Conservation (phyloP, 1,140 invertebrate species). For the Scaptomyza hsui region DNA sequence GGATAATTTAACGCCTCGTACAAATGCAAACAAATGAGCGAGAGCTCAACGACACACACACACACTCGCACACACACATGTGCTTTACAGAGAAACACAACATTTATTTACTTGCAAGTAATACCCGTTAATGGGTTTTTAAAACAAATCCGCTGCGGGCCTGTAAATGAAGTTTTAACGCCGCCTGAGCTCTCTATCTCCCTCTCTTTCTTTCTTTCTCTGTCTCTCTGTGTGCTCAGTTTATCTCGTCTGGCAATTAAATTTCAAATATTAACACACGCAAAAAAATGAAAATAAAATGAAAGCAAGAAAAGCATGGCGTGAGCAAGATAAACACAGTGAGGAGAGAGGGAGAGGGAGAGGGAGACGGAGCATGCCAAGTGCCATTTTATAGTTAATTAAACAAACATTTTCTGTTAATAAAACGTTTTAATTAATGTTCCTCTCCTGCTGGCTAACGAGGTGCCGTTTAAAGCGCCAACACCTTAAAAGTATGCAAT, state of each 20-base stretch:
- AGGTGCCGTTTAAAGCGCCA: conserved; percentile 15
- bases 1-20: conserved; percentile 79
- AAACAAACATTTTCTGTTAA: conserved; percentile 74
- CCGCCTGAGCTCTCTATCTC: not conserved
- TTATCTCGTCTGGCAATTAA: conserved; percentile 63
- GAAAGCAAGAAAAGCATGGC: not conserved
- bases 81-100: conserved; percentile 47
- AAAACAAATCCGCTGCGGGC: conserved; percentile 79
- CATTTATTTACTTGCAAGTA: conserved; percentile 81
- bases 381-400: conserved; percentile 75
- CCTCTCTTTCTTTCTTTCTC: conserved; percentile 3
- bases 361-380: conserved; percentile 16
- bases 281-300: conserved; percentile 12
- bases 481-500: conserved; percentile 69
- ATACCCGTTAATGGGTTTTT: conserved; percentile 80
- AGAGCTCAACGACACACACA: conserved; percentile 13
- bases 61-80: not conserved
- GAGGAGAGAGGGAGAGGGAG: not conserved
- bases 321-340: not conserved
- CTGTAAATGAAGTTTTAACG: conserved; percentile 45
- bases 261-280: conserved; percentile 72
- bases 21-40: conserved; percentile 80
- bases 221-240: not conserved
- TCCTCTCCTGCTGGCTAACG: conserved; percentile 33
- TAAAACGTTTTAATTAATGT: conserved; percentile 77